A percentile compares a stretch with the other conserved stretches of the same genome.
Conservation (phyloP, 1,140 invertebrate species). For the Halyomorpha halys region DNA sequence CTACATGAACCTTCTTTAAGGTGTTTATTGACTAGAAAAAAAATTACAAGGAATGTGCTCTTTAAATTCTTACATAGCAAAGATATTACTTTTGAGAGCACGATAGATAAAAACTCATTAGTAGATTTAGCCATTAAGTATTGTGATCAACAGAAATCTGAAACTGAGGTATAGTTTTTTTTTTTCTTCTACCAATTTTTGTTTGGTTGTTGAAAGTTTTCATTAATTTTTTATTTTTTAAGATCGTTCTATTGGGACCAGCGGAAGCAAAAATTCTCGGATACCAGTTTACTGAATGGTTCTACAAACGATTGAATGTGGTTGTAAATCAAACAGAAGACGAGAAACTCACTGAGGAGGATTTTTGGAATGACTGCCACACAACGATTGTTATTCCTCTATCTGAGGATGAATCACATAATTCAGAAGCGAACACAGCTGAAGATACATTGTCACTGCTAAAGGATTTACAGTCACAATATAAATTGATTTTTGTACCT, state of each 20-base stretch:
- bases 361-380: conserved; percentile 46
- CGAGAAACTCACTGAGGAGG: conserved; percentile 38
- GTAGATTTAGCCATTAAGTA: conserved; percentile 31
- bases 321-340: conserved; percentile 30
- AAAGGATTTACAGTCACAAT: conserved; percentile 35
- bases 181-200: background rate
- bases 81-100: conserved; percentile 34
- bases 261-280: conserved; percentile 35
- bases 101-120: conserved; percentile 40
- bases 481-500: conserved; percentile 48
- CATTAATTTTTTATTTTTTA: background rate
- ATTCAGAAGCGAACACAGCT: conserved; percentile 31
- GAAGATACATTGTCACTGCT: conserved; percentile 36
- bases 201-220: too few relatives aligned
- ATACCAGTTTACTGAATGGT: conserved; percentile 48
- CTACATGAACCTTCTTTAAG: conserved; percentile 36
- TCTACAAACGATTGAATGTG: conserved; percentile 45
- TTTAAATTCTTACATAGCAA: conserved; percentile 40
- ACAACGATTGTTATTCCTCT: conserved; percentile 28
- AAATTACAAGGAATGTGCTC: conserved; percentile 39
- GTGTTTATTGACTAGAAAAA: conserved; percentile 38
- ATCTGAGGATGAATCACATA: conserved; percentile 31
- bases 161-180: background rate
- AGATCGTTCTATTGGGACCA: background rate
- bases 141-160: background rate